Conservation (phyloP, 2,797 vertebrate species). For the Tapirus indicus region DNA sequence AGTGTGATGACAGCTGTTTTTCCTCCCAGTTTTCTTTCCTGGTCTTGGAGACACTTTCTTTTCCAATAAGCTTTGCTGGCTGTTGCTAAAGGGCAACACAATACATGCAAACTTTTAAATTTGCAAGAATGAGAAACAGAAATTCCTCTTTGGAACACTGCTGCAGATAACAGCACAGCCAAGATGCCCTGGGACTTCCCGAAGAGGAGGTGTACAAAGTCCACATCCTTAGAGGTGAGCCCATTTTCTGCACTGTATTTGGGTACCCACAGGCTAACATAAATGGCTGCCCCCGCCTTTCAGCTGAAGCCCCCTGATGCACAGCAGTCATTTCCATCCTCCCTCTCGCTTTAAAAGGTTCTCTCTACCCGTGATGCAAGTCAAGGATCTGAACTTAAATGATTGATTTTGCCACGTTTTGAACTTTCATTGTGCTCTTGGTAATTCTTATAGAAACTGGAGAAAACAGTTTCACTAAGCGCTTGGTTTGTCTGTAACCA, state of each 20-base stretch:
- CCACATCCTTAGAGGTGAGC: background rate
- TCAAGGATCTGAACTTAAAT: background rate
- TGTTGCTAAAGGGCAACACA: conserved; percentile 42
- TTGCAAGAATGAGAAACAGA: background rate
- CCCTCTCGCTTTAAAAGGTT: too few relatives aligned
- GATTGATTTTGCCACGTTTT: background rate
- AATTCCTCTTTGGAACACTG: conserved; percentile 12
- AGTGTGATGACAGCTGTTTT: conserved; percentile 39
- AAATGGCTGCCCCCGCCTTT: background rate
- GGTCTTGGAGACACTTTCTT: conserved; percentile 33
- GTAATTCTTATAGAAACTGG: background rate
- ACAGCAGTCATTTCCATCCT: background rate
- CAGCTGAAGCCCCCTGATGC: background rate
- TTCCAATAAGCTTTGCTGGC: background rate
- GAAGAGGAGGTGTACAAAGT: background rate
- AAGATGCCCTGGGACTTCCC: background rate
- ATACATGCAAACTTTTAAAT: background rate
- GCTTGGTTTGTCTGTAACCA: background rate
- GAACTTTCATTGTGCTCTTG: background rate
- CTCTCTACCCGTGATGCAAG: too few relatives aligned
- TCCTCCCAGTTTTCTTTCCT: conserved; percentile 28
- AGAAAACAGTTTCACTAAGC: background rate
- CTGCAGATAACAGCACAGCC: background rate
- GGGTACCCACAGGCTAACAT: background rate
- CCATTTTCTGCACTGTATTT: background rate